Evolutionary conservation across 1,140 invertebrate species (phyloP).

Genomic region (Laupala kohalensis): DNA sequence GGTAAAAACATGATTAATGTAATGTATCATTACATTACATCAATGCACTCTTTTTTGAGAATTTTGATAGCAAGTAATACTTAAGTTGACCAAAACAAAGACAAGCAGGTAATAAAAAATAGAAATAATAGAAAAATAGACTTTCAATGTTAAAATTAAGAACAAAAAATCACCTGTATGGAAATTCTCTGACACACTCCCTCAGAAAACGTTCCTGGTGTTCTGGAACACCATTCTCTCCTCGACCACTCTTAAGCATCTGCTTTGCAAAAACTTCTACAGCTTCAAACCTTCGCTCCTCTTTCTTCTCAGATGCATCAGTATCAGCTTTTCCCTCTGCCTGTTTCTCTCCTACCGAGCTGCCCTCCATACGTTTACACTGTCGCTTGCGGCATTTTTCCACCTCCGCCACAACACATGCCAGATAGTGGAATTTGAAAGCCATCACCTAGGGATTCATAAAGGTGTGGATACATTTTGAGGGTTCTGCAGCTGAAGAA

Average conservation of each 20-base stretch:
- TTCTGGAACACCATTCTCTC: constrained; percentile 52
- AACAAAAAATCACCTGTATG: too few species aligned
- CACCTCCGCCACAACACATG: constrained; percentile 59
- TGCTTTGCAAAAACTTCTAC: constrained; percentile 59
- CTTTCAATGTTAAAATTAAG: too few species aligned
- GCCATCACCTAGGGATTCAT: too few species aligned
- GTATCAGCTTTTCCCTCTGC: not conserved
- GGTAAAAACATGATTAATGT: too few species aligned
- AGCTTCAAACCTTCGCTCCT: constrained; percentile 36
- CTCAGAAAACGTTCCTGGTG: constrained; percentile 65
- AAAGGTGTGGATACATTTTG: too few species aligned
- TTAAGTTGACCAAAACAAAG: too few species aligned
- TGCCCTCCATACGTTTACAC: not conserved
- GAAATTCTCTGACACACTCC: constrained; percentile 75
- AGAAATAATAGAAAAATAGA: too few species aligned
- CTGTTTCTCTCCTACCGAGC: constrained; percentile 11
- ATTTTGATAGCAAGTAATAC: too few species aligned
- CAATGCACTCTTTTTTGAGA: too few species aligned
- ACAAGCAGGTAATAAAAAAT: too few species aligned
- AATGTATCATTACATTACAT: too few species aligned
- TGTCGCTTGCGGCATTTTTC: constrained; percentile 45
- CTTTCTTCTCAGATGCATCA: constrained; percentile 6
- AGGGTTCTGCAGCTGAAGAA: too few species aligned
- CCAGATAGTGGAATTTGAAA: constrained; percentile 81
- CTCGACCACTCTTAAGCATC: constrained; percentile 61